phyloP scores from a whole-genome alignment of 1,140 invertebrate genomes.

The Drosophila quadrilineata region DNA sequence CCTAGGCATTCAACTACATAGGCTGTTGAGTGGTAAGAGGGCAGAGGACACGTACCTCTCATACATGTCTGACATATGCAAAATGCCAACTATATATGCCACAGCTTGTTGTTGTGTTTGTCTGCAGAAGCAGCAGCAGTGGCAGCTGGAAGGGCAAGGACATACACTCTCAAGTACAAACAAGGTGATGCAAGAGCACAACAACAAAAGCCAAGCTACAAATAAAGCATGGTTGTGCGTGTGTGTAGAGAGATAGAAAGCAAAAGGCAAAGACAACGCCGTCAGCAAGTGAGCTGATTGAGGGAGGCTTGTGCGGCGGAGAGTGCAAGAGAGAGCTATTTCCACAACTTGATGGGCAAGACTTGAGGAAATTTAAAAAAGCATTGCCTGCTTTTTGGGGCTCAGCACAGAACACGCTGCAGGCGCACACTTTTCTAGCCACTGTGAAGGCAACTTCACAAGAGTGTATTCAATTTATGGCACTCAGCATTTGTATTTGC shows the following conservation, averaged over 20 bases:
- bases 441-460: slow-evolving; percentile 2
- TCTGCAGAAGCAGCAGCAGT: too few relatives aligned
- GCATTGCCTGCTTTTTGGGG: slow-evolving; percentile 42
- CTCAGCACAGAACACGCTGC: slow-evolving; percentile 27
- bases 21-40: too few relatives aligned
- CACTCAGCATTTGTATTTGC: neutral
- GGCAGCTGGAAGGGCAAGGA: slow-evolving; percentile 70
- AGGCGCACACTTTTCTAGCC: slow-evolving; percentile 36
- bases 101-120: slow-evolving; percentile 8
- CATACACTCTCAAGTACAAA: slow-evolving; percentile 57
- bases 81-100: slow-evolving; percentile 53
- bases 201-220: neutral
- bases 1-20: slow-evolving; percentile 37
- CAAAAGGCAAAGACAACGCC: slow-evolving; percentile 14
- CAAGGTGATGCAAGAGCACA: slow-evolving; percentile 45
- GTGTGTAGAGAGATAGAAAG: neutral
- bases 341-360: too few relatives aligned
- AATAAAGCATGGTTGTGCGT: slow-evolving; percentile 8
- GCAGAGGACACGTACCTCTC: slow-evolving; percentile 24
- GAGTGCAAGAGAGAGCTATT: slow-evolving; percentile 44
- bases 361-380: slow-evolving; percentile 52
- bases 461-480: slow-evolving; percentile 20
- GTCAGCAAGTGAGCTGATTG: slow-evolving; percentile 32
- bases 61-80: slow-evolving; percentile 69
- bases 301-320: slow-evolving; percentile 26